Conservation (phyloP, 2,797 vertebrate genomes). For the Sarcophilus harrisii region DNA sequence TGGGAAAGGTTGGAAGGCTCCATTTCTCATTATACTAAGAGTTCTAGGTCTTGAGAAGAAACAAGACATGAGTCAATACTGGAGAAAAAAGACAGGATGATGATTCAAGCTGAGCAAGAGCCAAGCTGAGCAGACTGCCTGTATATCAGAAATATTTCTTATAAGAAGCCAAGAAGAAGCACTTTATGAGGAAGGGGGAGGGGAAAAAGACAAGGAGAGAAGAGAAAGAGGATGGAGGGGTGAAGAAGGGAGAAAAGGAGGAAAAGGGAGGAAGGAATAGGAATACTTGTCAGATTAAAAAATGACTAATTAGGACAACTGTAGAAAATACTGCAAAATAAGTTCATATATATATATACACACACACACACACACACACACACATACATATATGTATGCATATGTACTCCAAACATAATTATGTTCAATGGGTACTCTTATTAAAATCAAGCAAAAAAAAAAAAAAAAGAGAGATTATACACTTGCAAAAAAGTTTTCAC, state of each 20-base stretch:
- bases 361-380: no score
- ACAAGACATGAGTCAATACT: not conserved
- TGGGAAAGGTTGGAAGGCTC: not conserved
- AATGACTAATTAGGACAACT: not conserved
- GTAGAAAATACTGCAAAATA: no score
- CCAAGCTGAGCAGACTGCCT: constrained; percentile 32
- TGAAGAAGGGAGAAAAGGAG: no score
- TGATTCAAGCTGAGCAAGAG: constrained; percentile 29
- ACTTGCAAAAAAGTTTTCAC: not conserved
- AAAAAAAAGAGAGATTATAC: not conserved
- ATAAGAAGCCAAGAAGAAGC: not conserved
- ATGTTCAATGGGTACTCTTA: not conserved
- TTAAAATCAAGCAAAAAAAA: not conserved
- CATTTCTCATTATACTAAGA: constrained; percentile 53
- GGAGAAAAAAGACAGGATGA: not conserved
- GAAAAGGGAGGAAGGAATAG: no score
- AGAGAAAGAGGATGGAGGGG: no score
- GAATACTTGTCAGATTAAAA: not conserved
- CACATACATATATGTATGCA: no score
- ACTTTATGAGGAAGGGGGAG: not conserved
- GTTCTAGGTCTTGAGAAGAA: constrained; percentile 18
- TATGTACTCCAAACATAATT: not conserved
- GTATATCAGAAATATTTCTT: not conserved
- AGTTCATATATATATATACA: not conserved
- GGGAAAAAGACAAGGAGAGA: no score